phyloP scores from a whole-genome alignment of 2,113 vertebrate species.

The Triplophysa siluroides region DNA sequence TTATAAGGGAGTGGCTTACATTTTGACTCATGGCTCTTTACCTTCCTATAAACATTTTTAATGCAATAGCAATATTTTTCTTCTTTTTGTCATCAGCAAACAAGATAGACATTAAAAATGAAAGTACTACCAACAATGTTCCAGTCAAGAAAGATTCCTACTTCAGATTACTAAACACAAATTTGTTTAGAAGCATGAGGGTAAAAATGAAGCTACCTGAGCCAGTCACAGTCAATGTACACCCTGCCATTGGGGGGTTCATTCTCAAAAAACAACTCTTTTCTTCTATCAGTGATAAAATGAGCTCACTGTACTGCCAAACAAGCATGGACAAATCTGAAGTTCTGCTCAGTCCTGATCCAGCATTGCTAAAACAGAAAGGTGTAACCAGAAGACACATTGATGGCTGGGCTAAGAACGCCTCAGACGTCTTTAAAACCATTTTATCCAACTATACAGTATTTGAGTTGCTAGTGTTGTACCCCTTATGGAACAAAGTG shows the following conservation, averaged over 20 bases:
- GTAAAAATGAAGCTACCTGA: conserved; percentile 77
- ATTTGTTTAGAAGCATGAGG: conserved; percentile 78
- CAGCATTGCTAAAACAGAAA: conserved; percentile 67
- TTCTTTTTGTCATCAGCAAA: too few species aligned
- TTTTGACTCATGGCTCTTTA: too few species aligned
- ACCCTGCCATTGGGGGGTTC: conserved; percentile 71
- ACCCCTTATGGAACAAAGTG: conserved; percentile 71
- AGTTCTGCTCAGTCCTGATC: conserved; percentile 73
- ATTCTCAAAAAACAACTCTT: conserved; percentile 65
- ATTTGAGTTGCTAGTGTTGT: conserved; percentile 19
- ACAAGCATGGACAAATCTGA: conserved; percentile 59
- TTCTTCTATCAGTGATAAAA: conserved; percentile 69
- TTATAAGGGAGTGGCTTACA: too few species aligned
- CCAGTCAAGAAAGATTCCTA: conserved; percentile 79
- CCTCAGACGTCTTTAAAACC: conserved; percentile 59
- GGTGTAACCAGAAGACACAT: conserved; percentile 54
- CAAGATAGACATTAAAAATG: too few species aligned
- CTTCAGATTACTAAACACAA: conserved; percentile 73
- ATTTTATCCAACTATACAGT: conserved; percentile 71
- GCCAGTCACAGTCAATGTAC: conserved; percentile 70
- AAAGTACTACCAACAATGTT: conserved; percentile 42
- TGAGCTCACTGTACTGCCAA: conserved; percentile 73
- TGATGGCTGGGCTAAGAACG: conserved; percentile 71
- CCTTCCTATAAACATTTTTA: too few species aligned
- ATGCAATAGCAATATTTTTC: too few species aligned